Base-by-base conservation (phyloP, 2,797 vertebrate genomes). In the Sarcoramphus papa region DNA sequence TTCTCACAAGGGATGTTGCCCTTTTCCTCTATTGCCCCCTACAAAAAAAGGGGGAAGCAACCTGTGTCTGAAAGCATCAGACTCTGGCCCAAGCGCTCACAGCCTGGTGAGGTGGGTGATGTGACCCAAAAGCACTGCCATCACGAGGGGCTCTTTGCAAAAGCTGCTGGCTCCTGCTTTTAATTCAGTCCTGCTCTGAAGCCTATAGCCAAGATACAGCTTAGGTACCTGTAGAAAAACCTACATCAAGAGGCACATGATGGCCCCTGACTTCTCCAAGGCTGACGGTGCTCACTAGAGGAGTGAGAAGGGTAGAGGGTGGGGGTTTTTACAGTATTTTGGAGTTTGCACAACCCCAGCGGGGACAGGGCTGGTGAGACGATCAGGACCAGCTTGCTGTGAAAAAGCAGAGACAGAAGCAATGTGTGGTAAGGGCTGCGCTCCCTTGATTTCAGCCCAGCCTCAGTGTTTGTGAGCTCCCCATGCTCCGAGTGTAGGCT, bases 401-500 rank as follows among this genome's bases (percentile, higher is more conserved):
- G 47, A 41, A 79, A 79, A 87, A 54, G 17, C 33, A 88, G 14
- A 74, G 22, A 13, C 41, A 92, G 81, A 60, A 74, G 19, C 20
- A 43, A 51, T 4, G 15, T 20, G 56, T 67, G 15, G 41, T 27
- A 13, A 62, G 2, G 41, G 28, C 33, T 68, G 8, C 7, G 10
- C 22, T 73, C 16, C 24, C 19, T 24, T 65, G 33, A 59, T 48
- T 83, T 64, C 64, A 92, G 40, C 33, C 51, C 1, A 3, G 40
- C 21, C 20, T n/a, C 1, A 0, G 17, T 11, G 24, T n/a, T 40
- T n/a, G 54, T 16, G 43, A 79, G 47, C 24, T 51, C 30, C 22
- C 15, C 10, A 0, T 23, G 56, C 59, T 43, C 54, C 0, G 0
- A n/a, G 25, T 2, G 3, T 16, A 10, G 27, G 25, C 48, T 48